Percentiles rank a stretch among this genome's conserved stretches.
Evolutionary conservation across 2,888 invertebrate genomes (phyloP).

Genomic region (Oxycera nigricornis): DNA sequence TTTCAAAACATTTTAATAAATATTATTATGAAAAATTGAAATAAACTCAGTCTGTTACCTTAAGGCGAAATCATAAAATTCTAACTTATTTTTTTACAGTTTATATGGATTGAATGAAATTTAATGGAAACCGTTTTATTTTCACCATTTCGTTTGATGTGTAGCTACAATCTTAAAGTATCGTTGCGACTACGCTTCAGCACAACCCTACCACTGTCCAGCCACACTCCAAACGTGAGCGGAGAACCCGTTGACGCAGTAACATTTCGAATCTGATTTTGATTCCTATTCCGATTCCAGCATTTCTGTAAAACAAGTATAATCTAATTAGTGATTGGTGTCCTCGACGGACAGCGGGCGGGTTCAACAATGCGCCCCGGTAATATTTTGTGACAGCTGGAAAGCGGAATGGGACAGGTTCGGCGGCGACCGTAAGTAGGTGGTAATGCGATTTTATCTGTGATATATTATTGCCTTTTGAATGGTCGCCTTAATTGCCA

Average conservation of each 20-base stretch:
- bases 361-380: constrained; percentile 14
- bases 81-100: too few species aligned
- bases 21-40: too few species aligned
- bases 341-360: constrained; percentile 15
- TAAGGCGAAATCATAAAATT: too few species aligned
- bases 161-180: too few species aligned
- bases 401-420: constrained; percentile 31
- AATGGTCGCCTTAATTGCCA: constrained; percentile 26
- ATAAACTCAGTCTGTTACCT: too few species aligned
- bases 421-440: constrained; percentile 12
- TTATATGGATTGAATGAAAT: too few species aligned
- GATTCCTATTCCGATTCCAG: background rate
- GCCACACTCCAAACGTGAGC: background rate
- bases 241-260: constrained; percentile 5
- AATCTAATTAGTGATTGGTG: constrained; percentile 40
- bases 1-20: too few species aligned
- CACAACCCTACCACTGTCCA: background rate
- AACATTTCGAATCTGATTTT: constrained; percentile 1
- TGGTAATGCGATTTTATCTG: constrained; percentile 37
- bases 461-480: constrained; percentile 31
- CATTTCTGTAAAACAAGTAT: constrained; percentile 30
- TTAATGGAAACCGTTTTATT: too few species aligned
- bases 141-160: too few species aligned
- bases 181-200: too few species aligned
- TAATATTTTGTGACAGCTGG: constrained; percentile 38